phyloP scores from a whole-genome alignment of 2,888 invertebrate genomes.

The Lasius platythorax region DNA sequence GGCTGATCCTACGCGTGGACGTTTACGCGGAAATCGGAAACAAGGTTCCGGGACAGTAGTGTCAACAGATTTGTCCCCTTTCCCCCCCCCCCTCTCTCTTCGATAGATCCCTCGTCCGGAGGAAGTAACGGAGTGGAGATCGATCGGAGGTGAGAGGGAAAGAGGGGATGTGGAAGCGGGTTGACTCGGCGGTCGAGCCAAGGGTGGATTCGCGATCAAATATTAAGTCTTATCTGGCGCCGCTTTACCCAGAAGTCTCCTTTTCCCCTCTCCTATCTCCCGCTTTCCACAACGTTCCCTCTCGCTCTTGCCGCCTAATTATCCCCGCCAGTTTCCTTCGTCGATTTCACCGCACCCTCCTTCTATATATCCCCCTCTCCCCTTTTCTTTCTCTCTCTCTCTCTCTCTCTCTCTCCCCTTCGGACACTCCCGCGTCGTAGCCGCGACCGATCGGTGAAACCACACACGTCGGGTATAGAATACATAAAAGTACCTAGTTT shows the following conservation, averaged over 20 bases:
- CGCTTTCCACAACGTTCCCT: constrained; percentile 65
- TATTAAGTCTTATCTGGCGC: constrained; percentile 85
- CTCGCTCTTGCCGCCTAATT: constrained; percentile 79
- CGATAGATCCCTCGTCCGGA: constrained; percentile 49
- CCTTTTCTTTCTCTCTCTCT: neutral
- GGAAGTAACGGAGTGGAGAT: constrained; percentile 55
- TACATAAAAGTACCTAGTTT: constrained; percentile 71
- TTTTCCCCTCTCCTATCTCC: constrained; percentile 64
- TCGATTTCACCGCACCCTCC: constrained; percentile 56
- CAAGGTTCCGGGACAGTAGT: constrained; percentile 76
- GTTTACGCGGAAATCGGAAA: constrained; percentile 76
- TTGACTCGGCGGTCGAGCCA: constrained; percentile 79
- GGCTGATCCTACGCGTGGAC: constrained; percentile 59
- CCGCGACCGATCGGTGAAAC: constrained; percentile 71
- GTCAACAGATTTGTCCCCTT: constrained; percentile 83
- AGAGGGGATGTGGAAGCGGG: constrained; percentile 62
- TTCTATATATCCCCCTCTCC: neutral
- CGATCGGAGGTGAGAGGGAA: constrained; percentile 62
- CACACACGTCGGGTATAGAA: constrained; percentile 71
- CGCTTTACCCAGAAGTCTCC: constrained; percentile 81
- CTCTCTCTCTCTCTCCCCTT: neutral
- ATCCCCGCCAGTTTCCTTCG: constrained; percentile 73
- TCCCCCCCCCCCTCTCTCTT: neutral
- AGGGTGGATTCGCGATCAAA: constrained; percentile 84
- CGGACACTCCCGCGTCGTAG: constrained; percentile 54